Conservation (phyloP, 2,797 vertebrate genomes). For the Tragopan temminckii region DNA sequence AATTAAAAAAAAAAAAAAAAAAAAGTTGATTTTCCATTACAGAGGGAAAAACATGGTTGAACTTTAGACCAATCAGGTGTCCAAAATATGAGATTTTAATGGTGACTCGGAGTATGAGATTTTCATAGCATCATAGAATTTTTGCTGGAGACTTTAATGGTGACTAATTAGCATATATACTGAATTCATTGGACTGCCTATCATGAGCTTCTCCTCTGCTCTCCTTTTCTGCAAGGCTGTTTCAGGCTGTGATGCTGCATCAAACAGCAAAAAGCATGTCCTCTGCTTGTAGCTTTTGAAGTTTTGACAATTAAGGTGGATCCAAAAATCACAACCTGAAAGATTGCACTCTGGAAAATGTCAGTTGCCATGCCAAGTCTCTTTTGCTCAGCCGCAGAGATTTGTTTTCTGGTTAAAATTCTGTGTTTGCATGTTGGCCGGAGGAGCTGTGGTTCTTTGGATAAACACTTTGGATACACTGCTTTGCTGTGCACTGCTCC, state of each 20-base stretch:
- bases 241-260: background rate
- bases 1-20: background rate
- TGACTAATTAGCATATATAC: background rate
- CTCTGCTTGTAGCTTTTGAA: background rate
- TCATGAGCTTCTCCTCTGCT: background rate
- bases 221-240: background rate
- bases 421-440: background rate
- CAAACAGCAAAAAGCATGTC: background rate
- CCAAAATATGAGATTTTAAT: background rate
- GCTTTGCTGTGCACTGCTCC: background rate
- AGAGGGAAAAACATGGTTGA: background rate
- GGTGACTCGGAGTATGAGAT: background rate
- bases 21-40: background rate
- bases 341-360: background rate
- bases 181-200: background rate
- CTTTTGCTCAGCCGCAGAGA: background rate
- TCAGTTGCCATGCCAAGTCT: background rate
- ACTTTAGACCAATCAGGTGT: too few relatives aligned
- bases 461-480: background rate
- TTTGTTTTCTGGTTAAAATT: background rate
- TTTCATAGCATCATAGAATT: too few relatives aligned
- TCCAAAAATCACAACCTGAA: background rate
- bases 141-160: background rate
- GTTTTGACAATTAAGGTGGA: background rate
- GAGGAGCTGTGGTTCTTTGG: too few relatives aligned